These are phyloP conservation scores for Drosophila albomicans DNA, from an alignment of 1,140 invertebrate species.

Conservation along the genomic window DNA sequence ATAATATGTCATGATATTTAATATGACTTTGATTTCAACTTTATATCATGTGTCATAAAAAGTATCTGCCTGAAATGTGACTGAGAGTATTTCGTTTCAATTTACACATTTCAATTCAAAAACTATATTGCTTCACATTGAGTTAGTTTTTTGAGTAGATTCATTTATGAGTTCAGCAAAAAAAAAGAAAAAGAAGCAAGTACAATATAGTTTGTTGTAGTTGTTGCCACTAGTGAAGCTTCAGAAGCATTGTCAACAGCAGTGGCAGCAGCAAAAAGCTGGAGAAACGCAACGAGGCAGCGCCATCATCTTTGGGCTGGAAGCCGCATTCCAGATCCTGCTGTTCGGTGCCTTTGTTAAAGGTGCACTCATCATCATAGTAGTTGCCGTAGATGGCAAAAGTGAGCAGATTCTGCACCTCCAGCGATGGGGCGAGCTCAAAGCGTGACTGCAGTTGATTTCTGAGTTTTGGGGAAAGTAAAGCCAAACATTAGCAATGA, in stretches of 20 bases:
- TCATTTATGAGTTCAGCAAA: too few species aligned
- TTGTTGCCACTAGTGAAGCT: neutral
- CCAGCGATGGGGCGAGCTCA: conserved; percentile 13
- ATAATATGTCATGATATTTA: too few species aligned
- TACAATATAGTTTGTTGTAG: neutral
- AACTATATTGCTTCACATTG: too few species aligned
- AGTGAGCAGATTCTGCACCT: conserved; percentile 59
- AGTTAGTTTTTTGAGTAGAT: too few species aligned
- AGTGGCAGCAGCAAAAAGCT: conserved; percentile 7
- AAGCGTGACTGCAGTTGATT: conserved; percentile 42
- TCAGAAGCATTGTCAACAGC: neutral
- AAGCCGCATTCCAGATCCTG: conserved; percentile 54
- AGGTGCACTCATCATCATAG: conserved; percentile 62
- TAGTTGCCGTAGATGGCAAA: conserved; percentile 80
- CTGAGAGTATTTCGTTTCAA: too few species aligned
- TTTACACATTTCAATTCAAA: too few species aligned
- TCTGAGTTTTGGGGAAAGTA: conserved; percentile 30
- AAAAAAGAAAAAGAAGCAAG: too few species aligned
- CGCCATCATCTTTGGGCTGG: neutral
- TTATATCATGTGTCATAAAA: too few species aligned
- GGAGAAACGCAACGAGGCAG: neutral
- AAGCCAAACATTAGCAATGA: neutral
- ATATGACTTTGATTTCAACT: too few species aligned
- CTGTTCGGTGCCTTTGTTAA: conserved; percentile 12
- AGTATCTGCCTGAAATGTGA: too few species aligned